Evolutionary conservation across 2,797 vertebrate species (phyloP).

Genomic region (Enteromius trimaculatus): DNA sequence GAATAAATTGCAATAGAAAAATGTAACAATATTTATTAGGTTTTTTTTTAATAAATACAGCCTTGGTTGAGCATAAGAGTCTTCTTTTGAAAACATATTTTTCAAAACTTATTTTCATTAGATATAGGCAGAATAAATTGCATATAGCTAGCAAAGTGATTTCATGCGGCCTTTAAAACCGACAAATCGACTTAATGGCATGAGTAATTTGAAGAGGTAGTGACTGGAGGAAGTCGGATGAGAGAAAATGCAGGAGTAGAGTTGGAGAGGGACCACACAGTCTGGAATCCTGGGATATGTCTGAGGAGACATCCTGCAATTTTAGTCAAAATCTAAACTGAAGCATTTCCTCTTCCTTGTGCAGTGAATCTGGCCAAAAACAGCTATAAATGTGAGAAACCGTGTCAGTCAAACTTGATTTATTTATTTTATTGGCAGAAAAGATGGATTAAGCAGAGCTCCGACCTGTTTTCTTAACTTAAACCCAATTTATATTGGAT

Average conservation of each 20-base stretch:
- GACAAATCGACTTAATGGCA: neutral
- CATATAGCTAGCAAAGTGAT: neutral
- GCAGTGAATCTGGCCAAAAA: conserved; percentile 20
- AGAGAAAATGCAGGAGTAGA: neutral
- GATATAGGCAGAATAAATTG: neutral
- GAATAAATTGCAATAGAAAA: neutral
- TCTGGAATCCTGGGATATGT: conserved; percentile 33
- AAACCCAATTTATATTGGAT: conserved; percentile 15
- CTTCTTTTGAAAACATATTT: neutral
- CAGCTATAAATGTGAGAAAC: conserved; percentile 36
- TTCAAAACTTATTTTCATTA: neutral
- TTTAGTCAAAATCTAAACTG: conserved; percentile 28
- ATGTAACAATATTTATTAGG: neutral
- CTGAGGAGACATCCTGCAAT: conserved; percentile 28
- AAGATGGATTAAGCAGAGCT: conserved; percentile 11
- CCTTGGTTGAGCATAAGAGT: neutral
- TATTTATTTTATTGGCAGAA: conserved; percentile 11
- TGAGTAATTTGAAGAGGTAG: conserved; percentile 12
- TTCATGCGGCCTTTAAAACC: neutral
- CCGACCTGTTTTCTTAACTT: neutral
- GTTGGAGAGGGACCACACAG: conserved; percentile 30
- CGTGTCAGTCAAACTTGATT: conserved; percentile 33
- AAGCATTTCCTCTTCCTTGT: conserved; percentile 26
- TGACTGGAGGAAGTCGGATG: conserved; percentile 20
- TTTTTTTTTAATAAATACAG: conserved; percentile 1